A percentile compares a stretch with the other conserved stretches of the same genome.
These are phyloP conservation scores for Morbakka virulenta DNA, from an alignment of 30 jellyfish, hydroid and myxozoan genomes.

Conservation along the genomic window DNA sequence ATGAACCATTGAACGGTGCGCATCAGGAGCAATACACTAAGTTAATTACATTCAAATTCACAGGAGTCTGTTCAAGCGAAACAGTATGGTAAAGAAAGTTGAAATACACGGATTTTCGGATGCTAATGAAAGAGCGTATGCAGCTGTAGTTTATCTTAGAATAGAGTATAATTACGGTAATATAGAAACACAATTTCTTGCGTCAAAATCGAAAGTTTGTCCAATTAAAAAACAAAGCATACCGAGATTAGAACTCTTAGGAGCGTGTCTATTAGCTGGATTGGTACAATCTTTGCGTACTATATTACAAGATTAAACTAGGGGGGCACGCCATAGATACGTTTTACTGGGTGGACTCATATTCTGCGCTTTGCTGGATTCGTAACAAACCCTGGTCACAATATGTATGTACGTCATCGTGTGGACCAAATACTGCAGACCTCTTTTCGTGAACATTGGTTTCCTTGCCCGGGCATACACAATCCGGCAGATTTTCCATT, in stretches of 20 bases:
- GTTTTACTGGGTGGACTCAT: constrained; percentile 47
- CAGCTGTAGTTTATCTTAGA: constrained; percentile 12
- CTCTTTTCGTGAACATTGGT: constrained; percentile 14
- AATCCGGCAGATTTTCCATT: constrained; percentile 21
- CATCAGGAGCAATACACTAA: too few species aligned
- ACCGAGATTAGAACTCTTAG: constrained; percentile 18
- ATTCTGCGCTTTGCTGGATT: constrained; percentile 23
- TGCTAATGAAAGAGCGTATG: constrained; percentile 36
- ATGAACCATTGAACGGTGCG: not conserved
- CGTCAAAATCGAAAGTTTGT: constrained; percentile 18
- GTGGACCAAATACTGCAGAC: not conserved
- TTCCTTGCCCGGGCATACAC: constrained; percentile 9
- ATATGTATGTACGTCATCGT: constrained; percentile 24
- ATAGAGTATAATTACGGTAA: constrained; percentile 11
- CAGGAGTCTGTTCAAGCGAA: not conserved
- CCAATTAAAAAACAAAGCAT: constrained; percentile 18
- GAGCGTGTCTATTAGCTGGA: constrained; percentile 31
- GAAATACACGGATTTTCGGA: constrained; percentile 35
- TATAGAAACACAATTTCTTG: not conserved
- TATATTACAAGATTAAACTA: constrained; percentile 9
- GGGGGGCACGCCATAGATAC: not conserved
- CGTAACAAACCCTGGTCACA: constrained; percentile 40
- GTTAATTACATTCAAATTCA: not conserved
- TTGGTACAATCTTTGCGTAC: not conserved
- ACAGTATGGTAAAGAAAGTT: not conserved